These are phyloP conservation scores for Deroplatys truncata DNA, from an alignment of 2,888 invertebrate genomes.

Conservation along the genomic window DNA sequence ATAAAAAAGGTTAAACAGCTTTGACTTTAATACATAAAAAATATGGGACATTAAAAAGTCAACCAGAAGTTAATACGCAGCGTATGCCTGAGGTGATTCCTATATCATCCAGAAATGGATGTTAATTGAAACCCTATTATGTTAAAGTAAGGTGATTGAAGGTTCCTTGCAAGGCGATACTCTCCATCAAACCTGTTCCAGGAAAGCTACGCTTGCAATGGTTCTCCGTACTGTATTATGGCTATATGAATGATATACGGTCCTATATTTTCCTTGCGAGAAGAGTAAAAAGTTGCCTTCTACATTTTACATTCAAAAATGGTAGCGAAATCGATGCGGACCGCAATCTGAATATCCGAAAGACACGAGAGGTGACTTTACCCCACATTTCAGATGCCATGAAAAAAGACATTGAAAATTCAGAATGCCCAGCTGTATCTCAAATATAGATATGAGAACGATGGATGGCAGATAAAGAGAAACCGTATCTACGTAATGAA, in stretches of 20 bases:
- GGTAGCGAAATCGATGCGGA: neutral
- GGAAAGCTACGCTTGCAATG: neutral
- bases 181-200: neutral
- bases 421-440: neutral
- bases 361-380: neutral
- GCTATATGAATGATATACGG: neutral
- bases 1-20: no score
- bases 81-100: neutral
- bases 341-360: neutral
- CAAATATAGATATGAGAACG: neutral
- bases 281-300: neutral
- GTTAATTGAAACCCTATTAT: neutral
- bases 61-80: neutral
- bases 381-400: neutral
- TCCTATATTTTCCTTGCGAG: neutral
- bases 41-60: neutral
- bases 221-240: neutral
- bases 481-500: no score
- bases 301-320: neutral
- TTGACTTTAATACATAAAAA: neutral
- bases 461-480: no score
- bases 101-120: neutral
- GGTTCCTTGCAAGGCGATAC: neutral
- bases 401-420: neutral
- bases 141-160: neutral